Conservation (phyloP, 1,140 invertebrate genomes). For the Elymnias hypermnestra region DNA sequence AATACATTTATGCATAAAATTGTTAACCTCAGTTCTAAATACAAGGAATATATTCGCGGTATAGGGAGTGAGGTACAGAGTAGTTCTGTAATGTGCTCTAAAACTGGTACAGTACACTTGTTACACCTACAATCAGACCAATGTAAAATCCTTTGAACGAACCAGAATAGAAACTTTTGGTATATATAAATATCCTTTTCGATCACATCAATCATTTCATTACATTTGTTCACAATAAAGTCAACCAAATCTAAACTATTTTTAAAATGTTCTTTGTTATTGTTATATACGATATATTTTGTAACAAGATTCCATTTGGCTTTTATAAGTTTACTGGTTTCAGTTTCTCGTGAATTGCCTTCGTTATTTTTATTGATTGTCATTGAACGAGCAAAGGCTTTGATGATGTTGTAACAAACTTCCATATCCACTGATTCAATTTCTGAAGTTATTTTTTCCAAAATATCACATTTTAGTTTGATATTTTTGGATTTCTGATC, state of each 20-base stretch:
- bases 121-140: neutral
- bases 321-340: conserved; percentile 12
- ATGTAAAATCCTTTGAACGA: neutral
- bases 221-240: conserved; percentile 24
- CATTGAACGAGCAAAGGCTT: conserved; percentile 29
- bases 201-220: conserved; percentile 21
- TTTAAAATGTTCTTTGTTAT: conserved; percentile 22
- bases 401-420: conserved; percentile 29
- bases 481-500: conserved; percentile 24
- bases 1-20: conserved; percentile 1
- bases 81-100: conserved; percentile 2
- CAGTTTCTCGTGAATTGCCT: conserved; percentile 7
- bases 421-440: conserved; percentile 28
- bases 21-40: conserved; percentile 3
- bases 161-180: neutral
- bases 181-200: neutral
- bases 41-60: conserved; percentile 1
- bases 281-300: conserved; percentile 30
- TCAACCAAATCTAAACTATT: conserved; percentile 24
- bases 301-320: conserved; percentile 35
- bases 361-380: conserved; percentile 20
- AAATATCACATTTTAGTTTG: conserved; percentile 20
- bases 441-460: conserved; percentile 21
- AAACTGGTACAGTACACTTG: neutral
- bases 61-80: neutral